phyloP scores from a whole-genome alignment of 1,140 invertebrate genomes.

The Sitobion miscanthi region DNA sequence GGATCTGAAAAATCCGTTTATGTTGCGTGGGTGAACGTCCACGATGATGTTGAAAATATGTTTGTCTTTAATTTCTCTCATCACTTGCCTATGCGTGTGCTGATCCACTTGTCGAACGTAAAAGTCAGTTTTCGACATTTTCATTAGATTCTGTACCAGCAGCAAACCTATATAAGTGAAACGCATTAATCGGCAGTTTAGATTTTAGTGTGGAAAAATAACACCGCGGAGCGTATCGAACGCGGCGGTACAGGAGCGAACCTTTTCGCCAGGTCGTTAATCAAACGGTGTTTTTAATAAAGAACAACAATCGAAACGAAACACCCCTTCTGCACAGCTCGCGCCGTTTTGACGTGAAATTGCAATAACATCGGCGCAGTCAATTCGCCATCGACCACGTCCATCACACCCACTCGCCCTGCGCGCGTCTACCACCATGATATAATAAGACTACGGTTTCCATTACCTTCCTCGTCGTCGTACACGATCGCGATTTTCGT shows the following conservation, averaged over 20 bases:
- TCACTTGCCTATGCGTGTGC: slow-evolving; percentile 77
- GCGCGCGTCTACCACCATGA: neutral
- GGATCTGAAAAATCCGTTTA: slow-evolving; percentile 80
- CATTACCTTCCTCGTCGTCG: slow-evolving; percentile 82
- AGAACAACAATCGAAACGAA: slow-evolving; percentile 4
- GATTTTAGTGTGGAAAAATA: slow-evolving; percentile 14
- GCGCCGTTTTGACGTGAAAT: neutral
- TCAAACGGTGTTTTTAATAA: slow-evolving; percentile 39
- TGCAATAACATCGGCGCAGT: neutral
- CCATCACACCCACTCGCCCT: neutral
- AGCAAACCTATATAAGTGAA: slow-evolving; percentile 75
- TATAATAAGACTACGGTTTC: neutral
- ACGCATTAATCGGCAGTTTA: slow-evolving; percentile 28
- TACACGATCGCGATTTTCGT: slow-evolving; percentile 92
- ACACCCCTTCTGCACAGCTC: neutral
- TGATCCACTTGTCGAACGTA: slow-evolving; percentile 81
- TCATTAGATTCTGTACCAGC: slow-evolving; percentile 83
- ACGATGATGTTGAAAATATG: slow-evolving; percentile 85
- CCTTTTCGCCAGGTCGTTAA: slow-evolving; percentile 30
- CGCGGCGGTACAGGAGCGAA: neutral
- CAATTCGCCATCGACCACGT: neutral
- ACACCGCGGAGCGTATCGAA: neutral
- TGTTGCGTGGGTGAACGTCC: slow-evolving; percentile 79
- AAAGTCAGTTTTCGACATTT: slow-evolving; percentile 76
- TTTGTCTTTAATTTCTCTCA: slow-evolving; percentile 80